phyloP scores from a whole-genome alignment of 2,888 invertebrate genomes.

The Drosophila kuntzei region DNA sequence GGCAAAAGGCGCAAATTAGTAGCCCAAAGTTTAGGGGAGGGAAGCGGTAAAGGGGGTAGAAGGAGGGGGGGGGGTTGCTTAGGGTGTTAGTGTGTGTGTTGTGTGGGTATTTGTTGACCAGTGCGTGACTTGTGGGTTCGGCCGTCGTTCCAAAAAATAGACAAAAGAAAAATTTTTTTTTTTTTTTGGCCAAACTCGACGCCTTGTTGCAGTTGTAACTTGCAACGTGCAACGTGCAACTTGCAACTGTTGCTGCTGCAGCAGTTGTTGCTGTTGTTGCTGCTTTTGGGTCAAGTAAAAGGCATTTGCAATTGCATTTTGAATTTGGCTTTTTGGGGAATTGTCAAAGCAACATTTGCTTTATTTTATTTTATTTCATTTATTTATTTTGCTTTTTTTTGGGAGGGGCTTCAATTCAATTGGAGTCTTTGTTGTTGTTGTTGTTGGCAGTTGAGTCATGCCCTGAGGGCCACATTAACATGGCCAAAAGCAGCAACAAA shows the following conservation, averaged over 20 bases:
- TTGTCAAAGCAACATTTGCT: conserved; percentile 61
- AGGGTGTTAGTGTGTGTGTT: conserved; percentile 30
- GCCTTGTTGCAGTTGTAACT: conserved; percentile 51
- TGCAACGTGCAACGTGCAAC: conserved; percentile 39
- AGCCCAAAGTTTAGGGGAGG: background rate
- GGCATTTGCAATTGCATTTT: conserved; percentile 67
- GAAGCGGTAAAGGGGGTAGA: background rate
- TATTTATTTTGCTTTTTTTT: conserved; percentile 22
- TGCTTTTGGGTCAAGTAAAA: conserved; percentile 77
- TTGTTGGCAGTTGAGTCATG: conserved; percentile 19
- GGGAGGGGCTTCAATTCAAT: conserved; percentile 28
- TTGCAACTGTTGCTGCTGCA: conserved; percentile 27
- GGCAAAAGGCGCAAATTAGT: conserved; percentile 76
- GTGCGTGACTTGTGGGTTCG: conserved; percentile 75
- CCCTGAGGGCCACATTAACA: conserved; percentile 10
- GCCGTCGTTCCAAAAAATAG: conserved; percentile 40
- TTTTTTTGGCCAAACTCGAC: conserved; percentile 31
- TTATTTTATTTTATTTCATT: conserved; percentile 4
- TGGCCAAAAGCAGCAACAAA: conserved; percentile 15
- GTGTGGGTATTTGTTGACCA: conserved; percentile 61
- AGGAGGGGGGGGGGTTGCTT: conserved; percentile 6
- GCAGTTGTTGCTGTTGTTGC: conserved; percentile 22
- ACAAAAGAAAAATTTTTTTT: conserved; percentile 9
- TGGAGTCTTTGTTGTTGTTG: conserved; percentile 4
- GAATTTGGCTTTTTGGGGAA: conserved; percentile 40